These are phyloP conservation scores for Crematogaster levior DNA, from an alignment of 2,888 invertebrate species.

Conservation along the genomic window DNA sequence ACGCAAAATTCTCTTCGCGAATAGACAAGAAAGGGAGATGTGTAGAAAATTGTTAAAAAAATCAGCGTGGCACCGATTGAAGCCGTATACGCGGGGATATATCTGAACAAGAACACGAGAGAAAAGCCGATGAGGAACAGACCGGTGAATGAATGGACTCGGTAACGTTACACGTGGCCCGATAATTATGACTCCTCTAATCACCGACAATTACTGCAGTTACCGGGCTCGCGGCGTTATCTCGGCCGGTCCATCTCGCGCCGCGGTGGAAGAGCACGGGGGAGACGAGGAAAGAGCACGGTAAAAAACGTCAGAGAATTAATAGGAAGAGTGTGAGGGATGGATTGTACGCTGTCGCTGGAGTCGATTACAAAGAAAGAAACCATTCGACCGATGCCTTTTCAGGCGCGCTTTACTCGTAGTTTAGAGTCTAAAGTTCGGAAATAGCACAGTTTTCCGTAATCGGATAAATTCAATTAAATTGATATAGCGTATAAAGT, in stretches of 20 bases:
- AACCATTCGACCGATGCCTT: background rate
- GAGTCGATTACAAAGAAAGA: slow-evolving; percentile 21
- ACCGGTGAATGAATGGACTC: slow-evolving; percentile 80
- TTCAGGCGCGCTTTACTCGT: background rate
- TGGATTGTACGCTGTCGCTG: background rate
- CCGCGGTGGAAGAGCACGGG: slow-evolving; percentile 51
- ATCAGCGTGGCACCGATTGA: slow-evolving; percentile 42
- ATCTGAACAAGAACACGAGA: slow-evolving; percentile 38
- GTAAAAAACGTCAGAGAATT: slow-evolving; percentile 42
- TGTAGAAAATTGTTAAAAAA: background rate
- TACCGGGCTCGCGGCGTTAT: slow-evolving; percentile 83
- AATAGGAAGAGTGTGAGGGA: slow-evolving; percentile 33
- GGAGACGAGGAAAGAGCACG: slow-evolving; percentile 20
- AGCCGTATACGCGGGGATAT: slow-evolving; percentile 35
- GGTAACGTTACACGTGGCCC: slow-evolving; percentile 79
- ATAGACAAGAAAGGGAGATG: background rate
- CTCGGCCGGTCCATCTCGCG: slow-evolving; percentile 81
- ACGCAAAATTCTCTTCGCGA: background rate
- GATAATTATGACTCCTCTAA: slow-evolving; percentile 84
- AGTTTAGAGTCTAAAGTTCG: background rate
- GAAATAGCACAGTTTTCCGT: background rate
- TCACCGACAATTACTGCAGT: slow-evolving; percentile 84
- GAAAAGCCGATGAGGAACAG: slow-evolving; percentile 64
- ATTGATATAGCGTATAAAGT: background rate
- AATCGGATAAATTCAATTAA: background rate